These are phyloP conservation scores for Agrochola macilenta DNA, from an alignment of 2,888 invertebrate genomes.

Conservation along the genomic window DNA sequence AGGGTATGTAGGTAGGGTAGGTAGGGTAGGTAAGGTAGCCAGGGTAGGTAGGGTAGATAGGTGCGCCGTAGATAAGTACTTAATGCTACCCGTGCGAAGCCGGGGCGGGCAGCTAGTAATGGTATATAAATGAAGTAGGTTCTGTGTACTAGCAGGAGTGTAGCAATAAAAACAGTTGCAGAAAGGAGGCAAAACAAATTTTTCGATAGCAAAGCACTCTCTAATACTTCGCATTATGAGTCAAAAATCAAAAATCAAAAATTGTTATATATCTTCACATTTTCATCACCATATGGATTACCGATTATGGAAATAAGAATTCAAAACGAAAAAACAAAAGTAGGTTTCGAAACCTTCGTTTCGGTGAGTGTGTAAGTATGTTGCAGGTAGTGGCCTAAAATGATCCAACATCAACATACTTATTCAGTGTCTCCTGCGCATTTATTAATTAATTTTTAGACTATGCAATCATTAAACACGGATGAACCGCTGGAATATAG, in stretches of 20 bases:
- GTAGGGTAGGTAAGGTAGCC: no score
- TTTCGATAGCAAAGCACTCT: no score
- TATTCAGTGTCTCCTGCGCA: neutral
- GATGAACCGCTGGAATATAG: neutral
- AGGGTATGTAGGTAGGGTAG: no score
- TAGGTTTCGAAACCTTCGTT: neutral
- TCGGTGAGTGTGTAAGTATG: neutral
- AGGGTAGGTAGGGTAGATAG: no score
- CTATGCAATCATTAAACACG: neutral
- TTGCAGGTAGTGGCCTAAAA: neutral
- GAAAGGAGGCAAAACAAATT: no score
- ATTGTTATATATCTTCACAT: neutral
- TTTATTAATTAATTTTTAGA: conserved; percentile 1
- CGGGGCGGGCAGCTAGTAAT: no score
- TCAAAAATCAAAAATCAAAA: neutral
- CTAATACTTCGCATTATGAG: no score
- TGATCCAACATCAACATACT: neutral
- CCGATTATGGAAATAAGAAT: neutral
- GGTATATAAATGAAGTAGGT: no score
- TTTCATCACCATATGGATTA: neutral
- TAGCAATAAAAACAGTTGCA: no score
- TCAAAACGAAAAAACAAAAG: neutral
- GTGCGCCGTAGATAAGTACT: no score
- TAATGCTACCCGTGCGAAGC: no score
- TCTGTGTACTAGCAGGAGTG: no score